Conservation (phyloP, 2,797 vertebrate species). For the Mus caroli region DNA sequence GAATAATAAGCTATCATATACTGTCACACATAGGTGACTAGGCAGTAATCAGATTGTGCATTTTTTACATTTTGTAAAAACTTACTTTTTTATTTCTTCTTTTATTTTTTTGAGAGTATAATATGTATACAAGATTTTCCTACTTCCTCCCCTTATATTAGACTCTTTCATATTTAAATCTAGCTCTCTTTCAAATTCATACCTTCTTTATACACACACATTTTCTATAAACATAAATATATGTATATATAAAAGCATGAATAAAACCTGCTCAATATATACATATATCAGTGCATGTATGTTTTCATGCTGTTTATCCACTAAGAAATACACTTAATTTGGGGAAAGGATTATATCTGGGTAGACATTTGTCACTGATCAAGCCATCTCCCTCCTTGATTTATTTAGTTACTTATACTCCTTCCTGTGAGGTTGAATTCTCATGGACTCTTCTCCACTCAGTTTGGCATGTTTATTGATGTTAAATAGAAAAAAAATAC, state of each 20-base stretch:
- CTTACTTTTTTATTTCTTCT: background rate
- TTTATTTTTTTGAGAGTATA: background rate
- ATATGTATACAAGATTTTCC: background rate
- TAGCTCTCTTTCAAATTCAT: background rate
- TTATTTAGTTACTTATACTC: background rate
- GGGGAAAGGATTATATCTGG: no score
- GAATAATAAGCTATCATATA: background rate
- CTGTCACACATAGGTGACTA: background rate
- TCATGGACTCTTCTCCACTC: no score
- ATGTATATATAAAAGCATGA: no score
- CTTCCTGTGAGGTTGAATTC: background rate
- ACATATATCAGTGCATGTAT: no score
- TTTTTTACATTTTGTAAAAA: background rate
- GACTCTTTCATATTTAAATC: background rate
- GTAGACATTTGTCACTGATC: no score
- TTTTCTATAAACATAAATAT: background rate
- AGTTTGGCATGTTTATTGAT: background rate
- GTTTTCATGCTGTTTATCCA: background rate
- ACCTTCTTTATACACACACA: background rate
- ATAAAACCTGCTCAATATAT: no score
- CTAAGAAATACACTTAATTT: background rate
- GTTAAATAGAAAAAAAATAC: background rate
- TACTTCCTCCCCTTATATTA: no score
- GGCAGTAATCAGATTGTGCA: background rate
- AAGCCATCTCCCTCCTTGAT: background rate